These are phyloP conservation scores for Lepeophtheirus salmonis DNA, from an alignment of 1,140 invertebrate genomes.

Conservation along the genomic window DNA sequence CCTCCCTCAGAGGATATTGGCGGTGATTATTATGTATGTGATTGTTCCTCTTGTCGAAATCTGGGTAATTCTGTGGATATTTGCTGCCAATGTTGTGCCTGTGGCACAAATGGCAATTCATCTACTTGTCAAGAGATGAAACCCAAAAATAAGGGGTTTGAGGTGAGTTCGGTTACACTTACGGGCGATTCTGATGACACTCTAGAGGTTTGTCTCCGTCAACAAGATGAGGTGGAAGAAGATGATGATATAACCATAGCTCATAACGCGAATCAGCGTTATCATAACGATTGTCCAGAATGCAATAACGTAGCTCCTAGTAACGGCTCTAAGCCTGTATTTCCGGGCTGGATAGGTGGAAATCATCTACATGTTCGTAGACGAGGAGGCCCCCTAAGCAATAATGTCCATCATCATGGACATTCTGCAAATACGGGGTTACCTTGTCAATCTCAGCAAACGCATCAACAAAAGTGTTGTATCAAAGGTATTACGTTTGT, in stretches of 20 bases:
- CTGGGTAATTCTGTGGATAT: slow-evolving; percentile 16
- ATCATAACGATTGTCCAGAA: slow-evolving; percentile 22
- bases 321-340: background rate
- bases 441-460: too few relatives aligned
- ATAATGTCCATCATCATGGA: too few relatives aligned
- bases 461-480: background rate
- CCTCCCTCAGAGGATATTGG: background rate
- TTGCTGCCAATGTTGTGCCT: slow-evolving; percentile 18
- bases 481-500: background rate
- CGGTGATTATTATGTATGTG: slow-evolving; percentile 11
- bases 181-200: slow-evolving; percentile 12
- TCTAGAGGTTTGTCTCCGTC: slow-evolving; percentile 9
- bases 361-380: background rate
- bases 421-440: too few relatives aligned
- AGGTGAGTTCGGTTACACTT: slow-evolving; percentile 10
- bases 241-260: slow-evolving; percentile 3
- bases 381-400: too few relatives aligned
- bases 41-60: slow-evolving; percentile 14
- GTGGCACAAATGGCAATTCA: too few relatives aligned
- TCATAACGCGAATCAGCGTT: background rate
- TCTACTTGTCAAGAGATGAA: background rate
- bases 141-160: background rate
- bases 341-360: background rate
- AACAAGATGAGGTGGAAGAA: background rate
- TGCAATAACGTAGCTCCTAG: slow-evolving; percentile 1